Base-by-base conservation (phyloP, 2,888 invertebrate genomes). In the Acronicta alni region DNA sequence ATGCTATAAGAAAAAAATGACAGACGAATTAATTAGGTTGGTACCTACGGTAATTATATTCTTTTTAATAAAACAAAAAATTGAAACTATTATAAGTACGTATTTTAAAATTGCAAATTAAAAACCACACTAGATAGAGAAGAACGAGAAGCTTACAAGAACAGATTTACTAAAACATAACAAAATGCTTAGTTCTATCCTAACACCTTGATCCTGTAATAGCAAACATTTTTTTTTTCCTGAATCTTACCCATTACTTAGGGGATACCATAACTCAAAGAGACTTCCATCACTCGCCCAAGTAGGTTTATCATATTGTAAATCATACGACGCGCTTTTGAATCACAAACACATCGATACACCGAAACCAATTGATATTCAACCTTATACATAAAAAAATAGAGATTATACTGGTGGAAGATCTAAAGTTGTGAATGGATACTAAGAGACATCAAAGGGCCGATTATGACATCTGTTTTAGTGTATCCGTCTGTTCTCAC, bases 251-350 rank as follows among this genome's bases (percentile, higher is more conserved):
- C 47, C 38, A 37, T 45, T 49, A 55, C 43, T 47, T 56, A 52
- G 37, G 48, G 51, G 42, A 37, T 18, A 43, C 61, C 61, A 66
- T 66, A 54, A 69, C 54, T 71, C 64, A 65, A 81, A 68, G 70
- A 79, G 83, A 87, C 85, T 86, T 79, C 77, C 80, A 84, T 87
- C 87, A 86, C 80, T 87, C 87, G 79, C 67, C 81, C 69, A 84
- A 80, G 73, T 80, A 79, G 85, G 87, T 86, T 86, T 85, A 86
- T 85, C 75, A 77, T 82, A 75, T 77, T 69, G 80, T 85, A 86
- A 86, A 86, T 86, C 86, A 86, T 83, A 80, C 48, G 61, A 67
- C 72, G 75, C 64, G 59, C 68, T 67, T 68, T 64, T 66, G 57
- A 62, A 67, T 60, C 20, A 64, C 72, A 48, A 59, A 26, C 9